Evolutionary conservation across 1,140 invertebrate genomes (phyloP).

Genomic region (Branchinecta lynchi): DNA sequence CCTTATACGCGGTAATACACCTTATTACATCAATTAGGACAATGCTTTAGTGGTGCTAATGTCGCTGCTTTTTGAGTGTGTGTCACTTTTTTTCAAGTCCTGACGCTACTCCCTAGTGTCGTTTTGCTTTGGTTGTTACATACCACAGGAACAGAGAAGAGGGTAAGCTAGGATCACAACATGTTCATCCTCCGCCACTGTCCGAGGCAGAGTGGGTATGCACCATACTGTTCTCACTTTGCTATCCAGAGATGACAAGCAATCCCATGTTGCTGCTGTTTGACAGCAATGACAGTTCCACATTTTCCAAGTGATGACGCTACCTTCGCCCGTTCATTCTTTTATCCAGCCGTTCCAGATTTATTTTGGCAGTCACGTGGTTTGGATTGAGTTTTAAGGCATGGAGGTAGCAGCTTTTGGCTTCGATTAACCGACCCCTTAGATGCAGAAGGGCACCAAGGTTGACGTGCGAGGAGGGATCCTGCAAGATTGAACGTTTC

Average conservation of each 20-base stretch:
- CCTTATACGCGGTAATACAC: no score
- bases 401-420: constrained; percentile 12
- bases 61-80: no score
- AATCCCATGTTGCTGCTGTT: neutral
- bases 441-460: constrained; percentile 17
- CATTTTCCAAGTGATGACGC: neutral
- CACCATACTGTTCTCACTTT: neutral
- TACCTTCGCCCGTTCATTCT: neutral
- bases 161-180: neutral
- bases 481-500: neutral
- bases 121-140: no score
- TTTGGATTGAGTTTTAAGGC: constrained; percentile 14
- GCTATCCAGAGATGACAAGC: neutral
- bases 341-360: constrained; percentile 14
- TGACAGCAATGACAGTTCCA: neutral
- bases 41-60: no score
- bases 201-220: neutral
- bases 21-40: no score
- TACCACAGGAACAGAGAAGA: no score
- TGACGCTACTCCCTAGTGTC: no score
- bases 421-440: constrained; percentile 15
- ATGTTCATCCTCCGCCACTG: neutral
- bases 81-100: no score
- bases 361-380: constrained; percentile 12
- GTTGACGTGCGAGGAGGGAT: constrained; percentile 12